Conservation (phyloP, 2,888 invertebrate genomes). For the Gnatocerus cornutus region DNA sequence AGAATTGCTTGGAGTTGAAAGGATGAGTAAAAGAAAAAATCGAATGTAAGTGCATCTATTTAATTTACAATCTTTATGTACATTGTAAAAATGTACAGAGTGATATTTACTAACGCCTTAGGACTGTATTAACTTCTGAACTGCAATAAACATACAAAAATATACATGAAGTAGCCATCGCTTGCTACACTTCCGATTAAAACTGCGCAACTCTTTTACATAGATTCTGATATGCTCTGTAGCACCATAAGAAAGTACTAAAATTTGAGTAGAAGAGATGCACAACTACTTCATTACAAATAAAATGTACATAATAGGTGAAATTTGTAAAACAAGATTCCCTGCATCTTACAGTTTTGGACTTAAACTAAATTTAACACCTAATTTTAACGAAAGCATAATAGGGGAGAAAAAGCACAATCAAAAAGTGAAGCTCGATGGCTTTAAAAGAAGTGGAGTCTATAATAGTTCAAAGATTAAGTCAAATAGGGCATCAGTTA, state of each 20-base stretch:
- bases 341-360: neutral
- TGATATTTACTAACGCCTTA: slow-evolving; percentile 42
- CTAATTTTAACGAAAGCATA: slow-evolving; percentile 4
- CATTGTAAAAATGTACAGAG: slow-evolving; percentile 47
- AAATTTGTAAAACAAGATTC: no score
- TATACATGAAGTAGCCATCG: slow-evolving; percentile 12
- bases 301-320: no score
- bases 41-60: slow-evolving; percentile 42
- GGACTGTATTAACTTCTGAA: slow-evolving; percentile 16
- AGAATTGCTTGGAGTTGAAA: no score
- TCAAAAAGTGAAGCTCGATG: slow-evolving; percentile 17
- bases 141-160: slow-evolving; percentile 27
- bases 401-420: no score
- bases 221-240: slow-evolving; percentile 14
- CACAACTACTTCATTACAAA: slow-evolving; percentile 1
- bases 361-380: slow-evolving; percentile 3
- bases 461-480: slow-evolving; percentile 18
- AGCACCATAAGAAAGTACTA: neutral
- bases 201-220: slow-evolving; percentile 17
- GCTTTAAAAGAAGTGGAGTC: neutral
- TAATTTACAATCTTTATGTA: slow-evolving; percentile 45
- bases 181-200: slow-evolving; percentile 11
- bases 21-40: neutral
- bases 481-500: slow-evolving; percentile 40
- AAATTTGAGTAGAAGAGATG: neutral